phyloP scores from a whole-genome alignment of 2,113 vertebrate species.

The Telmatochromis sp. region DNA sequence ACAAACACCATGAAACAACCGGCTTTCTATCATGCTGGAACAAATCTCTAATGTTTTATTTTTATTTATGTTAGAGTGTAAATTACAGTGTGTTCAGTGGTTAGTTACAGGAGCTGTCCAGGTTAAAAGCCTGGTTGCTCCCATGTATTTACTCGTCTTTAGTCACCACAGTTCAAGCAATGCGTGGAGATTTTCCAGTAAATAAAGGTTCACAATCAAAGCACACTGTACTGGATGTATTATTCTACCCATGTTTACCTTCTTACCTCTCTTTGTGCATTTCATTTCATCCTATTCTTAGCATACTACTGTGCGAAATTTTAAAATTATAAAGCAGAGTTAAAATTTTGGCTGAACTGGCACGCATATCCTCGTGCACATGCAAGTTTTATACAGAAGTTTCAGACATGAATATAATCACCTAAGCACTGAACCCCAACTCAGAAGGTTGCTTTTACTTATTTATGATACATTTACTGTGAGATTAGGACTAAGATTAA shows the following conservation, averaged over 20 bases:
- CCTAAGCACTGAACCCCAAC: neutral
- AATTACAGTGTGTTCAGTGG: neutral
- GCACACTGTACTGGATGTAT: neutral
- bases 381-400: neutral
- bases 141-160: neutral
- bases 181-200: neutral
- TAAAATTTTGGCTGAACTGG: neutral
- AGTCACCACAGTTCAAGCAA: neutral
- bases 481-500: neutral
- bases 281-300: neutral
- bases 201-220: neutral
- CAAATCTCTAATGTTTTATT: neutral
- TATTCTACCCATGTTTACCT: too few relatives aligned
- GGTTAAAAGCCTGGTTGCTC: neutral
- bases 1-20: neutral
- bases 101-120: neutral
- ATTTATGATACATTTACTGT: neutral
- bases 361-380: neutral
- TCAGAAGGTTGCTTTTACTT: neutral
- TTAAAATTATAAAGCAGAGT: neutral
- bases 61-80: neutral
- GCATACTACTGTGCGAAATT: neutral
- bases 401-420: neutral
- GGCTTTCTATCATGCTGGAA: neutral
- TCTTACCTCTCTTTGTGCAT: rapidly evolving